Evolutionary conservation across 2,113 vertebrate genomes (phyloP).

Genomic region (Sialia sialis): DNA sequence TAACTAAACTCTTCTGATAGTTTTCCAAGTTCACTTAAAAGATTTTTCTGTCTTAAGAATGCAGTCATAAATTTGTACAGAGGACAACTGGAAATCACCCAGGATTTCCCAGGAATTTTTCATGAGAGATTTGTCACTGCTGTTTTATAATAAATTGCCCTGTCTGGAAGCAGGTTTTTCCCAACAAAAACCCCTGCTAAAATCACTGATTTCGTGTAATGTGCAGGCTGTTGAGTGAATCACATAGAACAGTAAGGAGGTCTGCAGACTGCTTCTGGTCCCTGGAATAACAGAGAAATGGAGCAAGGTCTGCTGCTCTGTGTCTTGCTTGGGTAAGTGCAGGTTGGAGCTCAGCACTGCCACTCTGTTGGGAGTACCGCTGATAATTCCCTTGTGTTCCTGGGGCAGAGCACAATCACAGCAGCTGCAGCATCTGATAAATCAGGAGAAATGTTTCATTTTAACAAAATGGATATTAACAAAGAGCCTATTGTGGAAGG

Average conservation of each 20-base stretch:
- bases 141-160: background rate
- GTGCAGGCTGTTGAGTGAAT: background rate
- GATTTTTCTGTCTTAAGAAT: background rate
- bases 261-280: background rate
- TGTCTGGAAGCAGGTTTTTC: background rate
- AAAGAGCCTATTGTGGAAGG: background rate
- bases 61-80: background rate
- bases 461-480: background rate
- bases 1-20: background rate
- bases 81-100: background rate
- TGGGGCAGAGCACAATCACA: background rate
- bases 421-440: background rate
- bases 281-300: background rate
- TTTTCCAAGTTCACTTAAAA: background rate
- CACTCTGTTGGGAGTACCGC: background rate
- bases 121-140: background rate
- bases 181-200: background rate
- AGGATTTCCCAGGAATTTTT: constrained; percentile 23
- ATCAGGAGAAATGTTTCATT: background rate
- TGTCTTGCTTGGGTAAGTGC: background rate
- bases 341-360: background rate
- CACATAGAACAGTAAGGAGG: background rate
- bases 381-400: background rate
- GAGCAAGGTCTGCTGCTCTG: background rate
- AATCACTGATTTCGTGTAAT: background rate